A percentile compares a stretch with the other conserved stretches of the same genome.
These are phyloP conservation scores for Drosophila nigricruria DNA, from an alignment of 2,888 invertebrate genomes.

Conservation along the genomic window DNA sequence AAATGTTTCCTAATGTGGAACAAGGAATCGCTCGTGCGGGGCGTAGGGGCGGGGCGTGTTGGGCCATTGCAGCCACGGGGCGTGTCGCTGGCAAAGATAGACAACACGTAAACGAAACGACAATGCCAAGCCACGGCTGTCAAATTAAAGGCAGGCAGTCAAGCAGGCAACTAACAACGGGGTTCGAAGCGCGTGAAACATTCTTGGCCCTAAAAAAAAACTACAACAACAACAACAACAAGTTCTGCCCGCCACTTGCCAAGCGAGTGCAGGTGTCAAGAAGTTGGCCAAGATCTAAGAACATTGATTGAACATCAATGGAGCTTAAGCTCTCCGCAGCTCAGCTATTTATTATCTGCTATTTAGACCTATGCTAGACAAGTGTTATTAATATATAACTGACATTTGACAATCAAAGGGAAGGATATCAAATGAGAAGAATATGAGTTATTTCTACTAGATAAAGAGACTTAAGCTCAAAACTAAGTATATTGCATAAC, in stretches of 20 bases:
- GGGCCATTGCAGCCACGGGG: slow-evolving; percentile 43
- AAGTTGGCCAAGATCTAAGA: background rate
- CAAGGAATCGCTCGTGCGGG: slow-evolving; percentile 58
- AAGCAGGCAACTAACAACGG: slow-evolving; percentile 47
- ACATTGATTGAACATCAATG: slow-evolving; percentile 10
- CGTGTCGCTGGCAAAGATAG: slow-evolving; percentile 71
- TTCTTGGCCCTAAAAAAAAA: slow-evolving; percentile 27
- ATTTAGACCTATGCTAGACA: background rate
- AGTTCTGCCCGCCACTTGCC: slow-evolving; percentile 1
- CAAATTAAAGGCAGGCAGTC: slow-evolving; percentile 73
- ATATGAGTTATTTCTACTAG: too few relatives aligned
- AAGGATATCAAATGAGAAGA: too few relatives aligned
- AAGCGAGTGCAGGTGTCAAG: slow-evolving; percentile 14
- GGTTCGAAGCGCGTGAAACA: slow-evolving; percentile 45
- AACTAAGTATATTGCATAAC: too few relatives aligned
- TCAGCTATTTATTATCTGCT: background rate
- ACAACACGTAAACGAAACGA: slow-evolving; percentile 79
- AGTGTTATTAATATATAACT: too few relatives aligned
- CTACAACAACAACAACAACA: background rate
- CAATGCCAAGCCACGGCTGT: slow-evolving; percentile 76
- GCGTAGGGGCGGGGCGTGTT: slow-evolving; percentile 35
- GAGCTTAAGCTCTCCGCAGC: background rate
- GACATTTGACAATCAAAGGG: too few relatives aligned
- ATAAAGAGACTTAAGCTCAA: too few relatives aligned
- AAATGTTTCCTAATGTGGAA: slow-evolving; percentile 75